Percentiles rank a stretch among this genome's conserved stretches.
Conservation (phyloP, 1,140 invertebrate species). For the Nomia melanderi region DNA sequence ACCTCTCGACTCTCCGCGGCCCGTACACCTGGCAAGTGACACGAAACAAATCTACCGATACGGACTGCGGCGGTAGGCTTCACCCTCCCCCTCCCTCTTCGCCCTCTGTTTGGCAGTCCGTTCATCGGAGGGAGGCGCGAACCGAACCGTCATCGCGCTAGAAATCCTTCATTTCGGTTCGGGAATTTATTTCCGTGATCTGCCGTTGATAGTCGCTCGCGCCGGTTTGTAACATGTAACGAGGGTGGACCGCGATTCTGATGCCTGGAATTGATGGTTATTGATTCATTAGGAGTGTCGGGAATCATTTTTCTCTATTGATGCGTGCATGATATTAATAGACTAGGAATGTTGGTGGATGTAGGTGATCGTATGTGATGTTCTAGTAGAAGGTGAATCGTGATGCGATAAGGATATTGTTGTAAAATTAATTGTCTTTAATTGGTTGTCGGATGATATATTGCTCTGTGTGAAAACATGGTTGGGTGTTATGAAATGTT, state of each 20-base stretch:
- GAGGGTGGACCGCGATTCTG: neutral
- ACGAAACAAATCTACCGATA: constrained; percentile 77
- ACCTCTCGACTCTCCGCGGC: constrained; percentile 41
- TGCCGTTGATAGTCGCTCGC: neutral
- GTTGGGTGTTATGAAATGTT: no score
- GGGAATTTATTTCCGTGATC: neutral
- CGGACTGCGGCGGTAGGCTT: no score
- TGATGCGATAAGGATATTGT: no score
- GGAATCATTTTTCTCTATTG: neutral
- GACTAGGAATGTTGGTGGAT: no score
- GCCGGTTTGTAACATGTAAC: neutral
- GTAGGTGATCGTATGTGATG: no score
- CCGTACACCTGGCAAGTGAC: constrained; percentile 76
- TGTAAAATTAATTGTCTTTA: no score
- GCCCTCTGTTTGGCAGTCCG: no score
- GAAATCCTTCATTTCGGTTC: constrained; percentile 5
- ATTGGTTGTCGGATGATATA: no score
- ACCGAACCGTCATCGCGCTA: neutral
- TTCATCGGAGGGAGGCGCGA: neutral
- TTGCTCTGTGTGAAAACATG: no score
- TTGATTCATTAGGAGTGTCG: neutral
- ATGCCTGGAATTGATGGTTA: neutral
- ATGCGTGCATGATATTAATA: no score
- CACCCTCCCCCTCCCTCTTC: no score
- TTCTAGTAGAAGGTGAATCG: no score